A percentile compares a stretch with the other conserved stretches of the same genome.
These are phyloP conservation scores for Mareca strepera DNA, from an alignment of 2,797 vertebrate genomes.

Conservation along the genomic window DNA sequence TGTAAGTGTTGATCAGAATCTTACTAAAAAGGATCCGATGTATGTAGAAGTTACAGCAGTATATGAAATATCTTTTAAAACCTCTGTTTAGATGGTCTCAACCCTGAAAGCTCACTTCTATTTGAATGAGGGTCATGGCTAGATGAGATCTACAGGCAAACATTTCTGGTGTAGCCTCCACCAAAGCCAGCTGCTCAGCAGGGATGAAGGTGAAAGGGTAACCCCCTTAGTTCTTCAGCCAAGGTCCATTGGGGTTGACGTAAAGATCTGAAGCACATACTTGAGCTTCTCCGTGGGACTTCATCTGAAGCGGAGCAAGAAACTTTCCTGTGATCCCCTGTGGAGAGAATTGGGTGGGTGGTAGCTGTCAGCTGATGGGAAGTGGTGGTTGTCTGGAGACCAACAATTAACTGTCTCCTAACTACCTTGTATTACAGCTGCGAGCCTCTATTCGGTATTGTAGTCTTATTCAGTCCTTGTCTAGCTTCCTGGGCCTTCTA, in stretches of 20 bases:
- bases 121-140: background rate
- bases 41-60: background rate
- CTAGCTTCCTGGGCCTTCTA: background rate
- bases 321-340: fast-evolving
- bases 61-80: background rate
- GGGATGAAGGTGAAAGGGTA: background rate
- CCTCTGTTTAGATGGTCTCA: background rate
- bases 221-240: background rate
- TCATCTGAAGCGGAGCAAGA: background rate
- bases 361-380: background rate
- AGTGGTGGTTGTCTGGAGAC: background rate
- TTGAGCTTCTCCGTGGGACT: background rate
- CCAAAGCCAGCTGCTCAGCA: background rate
- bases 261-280: background rate
- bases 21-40: background rate
- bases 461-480: background rate
- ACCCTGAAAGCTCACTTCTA: background rate
- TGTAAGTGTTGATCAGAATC: background rate
- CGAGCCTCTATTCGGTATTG: background rate
- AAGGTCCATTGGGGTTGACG: background rate
- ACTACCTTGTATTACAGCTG: background rate
- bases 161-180: background rate
- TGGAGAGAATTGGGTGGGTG: background rate
- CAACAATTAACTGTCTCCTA: background rate
- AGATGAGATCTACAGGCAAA: background rate